Evolutionary conservation across 2,888 invertebrate genomes (phyloP), one percentile per base, ranked within the genome.

Genomic region (Uropetala carovei): DNA sequence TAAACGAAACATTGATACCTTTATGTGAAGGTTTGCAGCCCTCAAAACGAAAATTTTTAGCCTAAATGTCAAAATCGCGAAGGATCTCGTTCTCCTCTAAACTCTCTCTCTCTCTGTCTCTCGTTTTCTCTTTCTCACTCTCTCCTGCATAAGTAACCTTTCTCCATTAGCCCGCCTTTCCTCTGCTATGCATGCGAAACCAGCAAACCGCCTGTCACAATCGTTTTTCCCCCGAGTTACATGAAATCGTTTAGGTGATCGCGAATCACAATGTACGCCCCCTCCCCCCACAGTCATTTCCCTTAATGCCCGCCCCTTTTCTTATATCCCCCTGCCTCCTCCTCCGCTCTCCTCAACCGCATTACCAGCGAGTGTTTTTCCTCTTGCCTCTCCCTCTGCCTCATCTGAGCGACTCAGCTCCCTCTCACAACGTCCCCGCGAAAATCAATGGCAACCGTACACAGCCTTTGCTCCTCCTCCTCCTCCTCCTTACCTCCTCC

Each of bases 391-490:
- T n/a, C n/a, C n/a, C n/a, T n/a, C n/a, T n/a, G n/a, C n/a, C 86
- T 89, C 86, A 89, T 89, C 89, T 43, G 18, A 30, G 64, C 60
- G 64, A 89, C 64, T 89, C 30, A 13, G 64, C 43, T 11, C 43
- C 86, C 86, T 11, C 64, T 43, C 86, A 22, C 59, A 27, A 57
- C 81, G 57, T 22, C 85, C 27, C 59, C 64, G 64, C 89, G 64
- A 89, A 89, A 89, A 89, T 89, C 89, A 89, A 89, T 89, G 89
- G 89, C 89, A 89, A 10, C 89, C 60, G 89, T 89, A 64, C 89
- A 86, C 58, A 59, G 86, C 86, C 86, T 16, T 27, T n/a, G 7
- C 83, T 16, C 22, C 43, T 8, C 43, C 11, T 56, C 16, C 16
- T 56, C 43, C 83, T 16, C 13, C 43, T 18, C 18, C 30, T 18